These are phyloP conservation scores for Erebia aethiops DNA, from an alignment of 2,888 invertebrate genomes.

Conservation along the genomic window DNA sequence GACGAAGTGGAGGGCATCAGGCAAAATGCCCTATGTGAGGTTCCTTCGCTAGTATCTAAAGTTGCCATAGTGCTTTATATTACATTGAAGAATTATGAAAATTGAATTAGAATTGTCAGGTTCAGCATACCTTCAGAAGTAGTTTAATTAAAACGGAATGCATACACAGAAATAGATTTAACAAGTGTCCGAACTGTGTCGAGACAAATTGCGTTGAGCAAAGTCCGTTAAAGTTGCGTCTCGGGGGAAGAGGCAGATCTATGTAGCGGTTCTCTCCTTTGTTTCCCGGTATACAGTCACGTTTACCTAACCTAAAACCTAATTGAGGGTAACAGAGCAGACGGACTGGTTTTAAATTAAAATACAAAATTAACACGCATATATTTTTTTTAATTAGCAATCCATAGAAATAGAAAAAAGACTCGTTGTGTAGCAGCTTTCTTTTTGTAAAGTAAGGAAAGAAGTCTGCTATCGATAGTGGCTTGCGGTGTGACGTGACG, in stretches of 20 bases:
- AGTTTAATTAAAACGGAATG: conserved; percentile 51
- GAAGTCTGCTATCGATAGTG: no score
- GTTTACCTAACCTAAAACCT: background rate
- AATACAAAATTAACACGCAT: no score
- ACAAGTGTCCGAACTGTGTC: conserved; percentile 56
- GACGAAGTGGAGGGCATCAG: no score
- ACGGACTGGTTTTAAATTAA: background rate
- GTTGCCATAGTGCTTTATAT: no score
- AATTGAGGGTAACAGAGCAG: background rate
- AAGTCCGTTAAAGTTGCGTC: conserved; percentile 71
- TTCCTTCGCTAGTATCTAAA: no score
- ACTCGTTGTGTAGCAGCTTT: no score
- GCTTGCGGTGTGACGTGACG: no score
- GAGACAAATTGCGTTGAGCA: conserved; percentile 61
- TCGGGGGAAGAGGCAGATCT: conserved; percentile 56
- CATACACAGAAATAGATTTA: conserved; percentile 48
- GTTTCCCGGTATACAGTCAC: conserved; percentile 31
- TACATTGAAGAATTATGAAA: no score
- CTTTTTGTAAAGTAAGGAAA: no score
- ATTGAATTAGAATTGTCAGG: background rate
- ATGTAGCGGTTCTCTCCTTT: conserved; percentile 38
- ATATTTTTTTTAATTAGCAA: no score
- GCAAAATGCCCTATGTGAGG: no score
- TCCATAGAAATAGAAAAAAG: no score
- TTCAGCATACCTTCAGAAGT: conserved; percentile 32